These are phyloP conservation scores for Hirtodrosophila duncani DNA, from an alignment of 2,888 invertebrate genomes.

Conservation along the genomic window DNA sequence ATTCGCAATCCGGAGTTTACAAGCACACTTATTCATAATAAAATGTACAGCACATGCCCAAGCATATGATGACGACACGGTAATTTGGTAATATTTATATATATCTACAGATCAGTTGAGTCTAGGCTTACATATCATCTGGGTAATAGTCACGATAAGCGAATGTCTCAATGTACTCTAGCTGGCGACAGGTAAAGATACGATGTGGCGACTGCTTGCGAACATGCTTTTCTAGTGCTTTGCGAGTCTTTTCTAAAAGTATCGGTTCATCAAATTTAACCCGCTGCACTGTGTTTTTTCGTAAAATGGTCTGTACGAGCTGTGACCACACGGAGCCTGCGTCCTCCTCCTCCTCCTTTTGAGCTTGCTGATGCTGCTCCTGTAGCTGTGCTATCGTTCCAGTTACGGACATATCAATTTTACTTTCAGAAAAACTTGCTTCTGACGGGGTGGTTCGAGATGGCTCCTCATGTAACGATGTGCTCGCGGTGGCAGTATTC, in stretches of 20 bases:
- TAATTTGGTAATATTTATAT: slow-evolving; percentile 16
- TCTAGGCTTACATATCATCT: slow-evolving; percentile 39
- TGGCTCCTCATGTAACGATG: no score
- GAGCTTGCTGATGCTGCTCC: neutral
- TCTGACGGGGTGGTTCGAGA: neutral
- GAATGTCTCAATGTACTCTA: slow-evolving; percentile 78
- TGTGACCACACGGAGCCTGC: slow-evolving; percentile 79
- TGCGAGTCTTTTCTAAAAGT: slow-evolving; percentile 84
- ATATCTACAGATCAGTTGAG: slow-evolving; percentile 62
- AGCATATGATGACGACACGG: no score
- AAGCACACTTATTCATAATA: no score
- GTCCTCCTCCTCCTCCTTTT: slow-evolving; percentile 9
- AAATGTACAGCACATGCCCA: no score
- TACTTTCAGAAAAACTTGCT: no score
- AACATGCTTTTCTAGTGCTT: slow-evolving; percentile 81
- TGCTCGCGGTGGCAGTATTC: slow-evolving; percentile 2
- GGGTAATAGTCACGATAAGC: slow-evolving; percentile 75
- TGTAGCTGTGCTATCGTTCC: neutral
- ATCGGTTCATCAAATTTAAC: slow-evolving; percentile 84
- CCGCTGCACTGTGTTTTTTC: slow-evolving; percentile 79
- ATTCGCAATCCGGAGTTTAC: no score
- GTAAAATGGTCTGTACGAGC: slow-evolving; percentile 81
- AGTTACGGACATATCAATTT: neutral
- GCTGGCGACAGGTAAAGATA: slow-evolving; percentile 87
- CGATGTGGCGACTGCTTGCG: slow-evolving; percentile 83